Base-by-base conservation (phyloP, 1,140 invertebrate species). In the Heliconius nattereri region DNA sequence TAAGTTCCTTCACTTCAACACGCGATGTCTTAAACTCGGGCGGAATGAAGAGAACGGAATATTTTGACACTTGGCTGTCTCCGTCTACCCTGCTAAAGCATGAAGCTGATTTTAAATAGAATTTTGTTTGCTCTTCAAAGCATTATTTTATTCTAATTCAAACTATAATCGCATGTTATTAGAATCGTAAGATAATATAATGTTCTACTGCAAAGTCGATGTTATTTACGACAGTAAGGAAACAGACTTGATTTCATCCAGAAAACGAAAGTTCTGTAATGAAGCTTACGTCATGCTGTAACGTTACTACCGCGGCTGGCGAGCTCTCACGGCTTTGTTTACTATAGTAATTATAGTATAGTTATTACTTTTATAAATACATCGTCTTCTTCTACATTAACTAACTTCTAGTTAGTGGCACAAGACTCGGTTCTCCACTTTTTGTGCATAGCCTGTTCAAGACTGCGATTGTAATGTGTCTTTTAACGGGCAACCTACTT, bases 241-340 rank as follows among this genome's bases (percentile, higher is more conserved):
- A 89, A 85, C 84, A 45, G 71, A 76, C 83, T 87, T 83, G 81
- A 85, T 88, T 89, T 90, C 87, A 91, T 92, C 91, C 91, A 90
- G 90, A 91, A 86, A 92, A 82, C 83, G 91, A 92, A 91, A 92
- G 90, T 89, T 79, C 81, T 82, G 81, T 81, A 86, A 83, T 76
- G 82, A 81, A 78, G 49, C 72, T 91, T 90, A 88, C 87, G 88
- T 91, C 86, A 92, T 73, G 19, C 66, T 73, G 49, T 45, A 49
- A 52, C 37, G 45, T 32, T 52, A 54, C 19, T 78, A 72, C 19
- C 29, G 49, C 76, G 26, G 26, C 60, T 72, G 20, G 71, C 29
- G 71, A 60, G 7, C 71, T 72, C 71, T 40, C 35, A n/a, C 71
- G 71, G 19, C 71, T 72, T 72, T 72, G 71, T 72, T 72, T 72